Base-by-base conservation (phyloP, 2,888 invertebrate genomes). In the Lasius platythorax region DNA sequence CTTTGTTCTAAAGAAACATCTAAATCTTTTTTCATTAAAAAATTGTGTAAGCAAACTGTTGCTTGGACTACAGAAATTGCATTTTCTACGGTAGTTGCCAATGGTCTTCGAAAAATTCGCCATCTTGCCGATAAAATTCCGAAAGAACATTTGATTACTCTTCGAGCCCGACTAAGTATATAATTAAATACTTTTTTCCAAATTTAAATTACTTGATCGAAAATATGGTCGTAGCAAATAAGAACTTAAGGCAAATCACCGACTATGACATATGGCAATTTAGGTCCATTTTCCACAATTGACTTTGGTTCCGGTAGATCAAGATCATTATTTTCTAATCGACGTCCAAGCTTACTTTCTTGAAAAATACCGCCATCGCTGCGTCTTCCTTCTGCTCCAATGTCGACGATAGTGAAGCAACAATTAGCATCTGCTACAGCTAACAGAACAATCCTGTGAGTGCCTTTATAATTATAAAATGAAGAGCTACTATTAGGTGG, bases 341-440 rank as follows among this genome's bases (percentile, higher is more conserved):
- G 30, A 33, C 3, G 30, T 3, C 30, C 30, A 33, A 33, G 30
- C 30, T 33, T 3, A 33, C 30, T 33, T 33, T 33, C 2, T 33
- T 33, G 2, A 33, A 33, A 33, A 33, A 33, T 33, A 33, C 30
- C 30, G 3, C 30, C 3, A 33, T 33, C 30, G 3, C 30, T 33
- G 3, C 30, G 30, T 33, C 30, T 33, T 33, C 30, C 30, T 33
- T 33, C 30, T 66, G n/a, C 64, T 18, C 64, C 40, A 40, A 66
- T 66, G 11, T 66, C n/a, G 3, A 66, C 23, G 1, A 66, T 9
- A 11, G 64, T 66, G 18, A 66, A 66, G 11, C 64, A 40, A 9
- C 12, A 66, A 66, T 66, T 66, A 37, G 64, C 64, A 40, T 66
- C 64, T 40, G 64, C 64, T 1, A 66, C 1, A 4, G 64, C 64